Evolutionary conservation across 2,888 invertebrate species (phyloP), one percentile per base, ranked within the genome.

Genomic region (Tenthredo livida): DNA sequence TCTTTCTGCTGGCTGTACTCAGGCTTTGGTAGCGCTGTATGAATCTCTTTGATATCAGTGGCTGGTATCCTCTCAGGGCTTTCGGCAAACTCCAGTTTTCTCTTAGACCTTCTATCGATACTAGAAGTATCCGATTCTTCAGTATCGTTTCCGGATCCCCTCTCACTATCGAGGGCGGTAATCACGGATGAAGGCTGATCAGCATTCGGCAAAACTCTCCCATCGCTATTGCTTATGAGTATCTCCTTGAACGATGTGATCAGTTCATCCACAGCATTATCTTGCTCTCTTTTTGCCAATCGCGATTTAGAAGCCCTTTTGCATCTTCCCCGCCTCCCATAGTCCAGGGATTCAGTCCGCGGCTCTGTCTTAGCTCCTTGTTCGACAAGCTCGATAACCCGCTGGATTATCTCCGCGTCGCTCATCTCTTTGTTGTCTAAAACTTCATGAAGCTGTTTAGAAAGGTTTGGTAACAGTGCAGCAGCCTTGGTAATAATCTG

Each of bases 401-500:
- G 80, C 6, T 87, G 43, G 2, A 86, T 21, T 17, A 85, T 87
- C 84, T 86, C 84, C 9, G 25, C 84, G 0, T 84, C 87, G 1
- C 40, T 86, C 29, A 87, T 82, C 37, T 78, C 84, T 15, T 87
- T 54, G 10, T 85, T 25, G 0, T 88, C 75, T 17, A 84, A 17
- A 65, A 85, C 67, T 33, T 85, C 80, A 33, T 47, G 65, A 3
- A 87, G 86, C 47, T 84, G 47, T 12, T 87, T 84, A 7, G 86
- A 86, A 25, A 87, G 73, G n/a, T 85, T 73, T 43, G 88, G 87
- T 40, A 87, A 85, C n/a, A 80, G 65, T 2, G 78, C 25, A 7
- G 80, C 29, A 2, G 85, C 25, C 78, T 87, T 85, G 29, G 50
- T 78, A 10, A 87, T 83, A 33, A 73, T n/a, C 33, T 25, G 77